phyloP scores from a whole-genome alignment of 2,113 vertebrate genomes.

The Eudorcas thomsonii region DNA sequence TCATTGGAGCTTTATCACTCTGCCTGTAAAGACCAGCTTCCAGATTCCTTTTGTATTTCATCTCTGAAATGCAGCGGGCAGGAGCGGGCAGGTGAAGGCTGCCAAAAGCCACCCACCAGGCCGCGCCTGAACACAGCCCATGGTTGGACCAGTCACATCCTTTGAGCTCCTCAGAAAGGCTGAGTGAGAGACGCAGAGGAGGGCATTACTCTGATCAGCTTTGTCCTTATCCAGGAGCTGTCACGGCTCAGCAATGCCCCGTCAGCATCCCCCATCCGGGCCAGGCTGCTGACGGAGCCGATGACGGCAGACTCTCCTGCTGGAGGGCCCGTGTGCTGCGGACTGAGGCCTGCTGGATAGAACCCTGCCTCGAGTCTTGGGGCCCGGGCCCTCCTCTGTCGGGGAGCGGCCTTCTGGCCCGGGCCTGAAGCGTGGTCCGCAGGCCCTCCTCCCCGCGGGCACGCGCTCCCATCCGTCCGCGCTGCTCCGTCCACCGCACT shows the following conservation, averaged over 20 bases:
- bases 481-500: fast-evolving
- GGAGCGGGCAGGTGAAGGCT: fast-evolving
- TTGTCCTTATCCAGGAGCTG: fast-evolving
- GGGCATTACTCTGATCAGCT: not conserved
- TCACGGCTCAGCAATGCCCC: not conserved
- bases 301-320: too few relatives aligned
- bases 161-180: not conserved
- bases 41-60: not conserved
- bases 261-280: not conserved
- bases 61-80: not conserved
- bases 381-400: too few relatives aligned
- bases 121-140: not conserved
- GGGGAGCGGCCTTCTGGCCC: not conserved
- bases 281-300: not conserved
- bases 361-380: not conserved
- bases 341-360: too few relatives aligned
- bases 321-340: not conserved
- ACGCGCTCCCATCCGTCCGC: fast-evolving
- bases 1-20: not conserved
- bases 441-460: not conserved
- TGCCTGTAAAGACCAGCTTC: not conserved
- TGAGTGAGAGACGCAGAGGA: not conserved
- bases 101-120: not conserved
- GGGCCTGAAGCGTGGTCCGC: fast-evolving
- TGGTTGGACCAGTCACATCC: not conserved